A percentile compares a stretch with the other conserved stretches of the same genome.
phyloP scores from a whole-genome alignment of 92 coral and sea anemone species.

The Micromussa lordhowensis region DNA sequence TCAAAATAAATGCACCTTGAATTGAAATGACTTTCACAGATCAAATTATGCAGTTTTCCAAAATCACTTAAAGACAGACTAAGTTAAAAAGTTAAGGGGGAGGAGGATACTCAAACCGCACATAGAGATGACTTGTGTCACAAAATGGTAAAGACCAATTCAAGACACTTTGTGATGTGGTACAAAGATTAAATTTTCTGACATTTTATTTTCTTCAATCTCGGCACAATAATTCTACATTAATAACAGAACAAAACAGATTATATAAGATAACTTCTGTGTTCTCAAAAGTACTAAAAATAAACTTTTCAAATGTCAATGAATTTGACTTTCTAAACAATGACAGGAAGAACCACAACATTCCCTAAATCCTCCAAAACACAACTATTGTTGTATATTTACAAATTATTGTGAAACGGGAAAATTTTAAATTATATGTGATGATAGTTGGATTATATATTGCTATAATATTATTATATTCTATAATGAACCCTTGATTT shows the following conservation, averaged over 20 bases:
- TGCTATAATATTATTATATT: not conserved
- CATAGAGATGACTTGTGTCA: no score
- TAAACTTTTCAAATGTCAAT: not conserved
- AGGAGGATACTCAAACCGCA: no score
- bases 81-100: no score
- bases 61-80: no score
- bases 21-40: no score
- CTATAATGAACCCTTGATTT: not conserved
- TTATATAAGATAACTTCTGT: not conserved
- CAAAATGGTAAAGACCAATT: no score
- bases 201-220: not conserved
- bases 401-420: not conserved
- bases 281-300: not conserved
- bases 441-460: not conserved
- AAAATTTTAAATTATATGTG: not conserved
- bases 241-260: slow-evolving; percentile 12
- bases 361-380: not conserved
- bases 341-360: not conserved
- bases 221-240: not conserved
- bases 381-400: not conserved
- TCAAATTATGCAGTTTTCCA: no score
- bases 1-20: no score
- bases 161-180: not conserved
- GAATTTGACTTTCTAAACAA: not conserved
- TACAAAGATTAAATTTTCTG: not conserved